Conservation (phyloP, 2,113 vertebrate species). For the Prinia subflava region DNA sequence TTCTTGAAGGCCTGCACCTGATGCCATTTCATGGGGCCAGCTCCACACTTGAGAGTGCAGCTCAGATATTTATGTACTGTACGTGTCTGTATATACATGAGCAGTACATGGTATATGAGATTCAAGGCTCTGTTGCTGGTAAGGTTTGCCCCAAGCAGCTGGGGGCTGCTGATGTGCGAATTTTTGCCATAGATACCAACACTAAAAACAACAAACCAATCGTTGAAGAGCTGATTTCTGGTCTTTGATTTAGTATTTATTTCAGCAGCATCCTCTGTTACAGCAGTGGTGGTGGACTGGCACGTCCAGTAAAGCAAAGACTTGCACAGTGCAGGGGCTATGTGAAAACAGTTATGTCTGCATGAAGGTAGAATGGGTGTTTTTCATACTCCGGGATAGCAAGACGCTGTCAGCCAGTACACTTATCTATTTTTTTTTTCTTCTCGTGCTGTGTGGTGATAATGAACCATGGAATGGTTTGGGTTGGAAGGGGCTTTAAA, state of each 20-base stretch:
- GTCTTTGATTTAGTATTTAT: not conserved
- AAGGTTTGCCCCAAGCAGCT: not conserved
- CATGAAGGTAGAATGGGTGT: not conserved
- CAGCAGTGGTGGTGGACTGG: not conserved
- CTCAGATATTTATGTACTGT: not conserved
- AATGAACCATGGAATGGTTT: not conserved
- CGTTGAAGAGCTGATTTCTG: not conserved
- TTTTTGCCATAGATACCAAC: not conserved
- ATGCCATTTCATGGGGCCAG: not conserved
- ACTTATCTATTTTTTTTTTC: fast-evolving
- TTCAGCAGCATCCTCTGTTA: not conserved
- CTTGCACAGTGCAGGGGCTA: not conserved
- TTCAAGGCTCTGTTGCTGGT: not conserved
- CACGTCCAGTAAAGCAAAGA: not conserved
- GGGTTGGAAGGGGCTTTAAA: not conserved
- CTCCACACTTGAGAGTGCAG: not conserved
- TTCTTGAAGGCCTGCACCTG: not conserved
- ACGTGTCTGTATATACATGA: not conserved
- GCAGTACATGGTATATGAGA: not conserved
- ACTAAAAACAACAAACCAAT: not conserved
- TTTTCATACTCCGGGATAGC: not conserved
- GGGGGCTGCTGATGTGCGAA: not conserved
- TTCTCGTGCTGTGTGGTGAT: not conserved
- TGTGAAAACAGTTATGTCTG: not conserved
- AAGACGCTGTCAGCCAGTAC: not conserved